Evolutionary conservation across 2,888 invertebrate species (phyloP), one percentile per base, ranked within the genome.

Genomic region (Hypomecis punctinalis): DNA sequence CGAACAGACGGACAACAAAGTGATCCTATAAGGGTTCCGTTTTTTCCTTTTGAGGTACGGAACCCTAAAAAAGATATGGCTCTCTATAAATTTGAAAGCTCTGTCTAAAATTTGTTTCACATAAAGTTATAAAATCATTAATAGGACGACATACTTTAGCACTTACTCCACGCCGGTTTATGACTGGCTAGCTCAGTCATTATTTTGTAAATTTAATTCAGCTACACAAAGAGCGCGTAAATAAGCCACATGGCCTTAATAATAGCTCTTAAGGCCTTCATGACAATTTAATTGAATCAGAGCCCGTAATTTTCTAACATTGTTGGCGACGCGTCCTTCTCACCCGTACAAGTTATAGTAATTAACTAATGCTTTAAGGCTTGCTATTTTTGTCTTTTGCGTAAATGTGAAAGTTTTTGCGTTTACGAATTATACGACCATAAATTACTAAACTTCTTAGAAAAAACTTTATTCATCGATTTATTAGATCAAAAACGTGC

Each of bases 201-300:
- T 59, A 58, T 62, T 59, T 67, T 61, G 65, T 53, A 68, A 68
- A 65, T 66, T 57, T 66, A 51, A 60, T 60, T 61, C 63, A 57
- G 63, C 39, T 62, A 49, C 47, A 78, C 78, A 70, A 68, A 64
- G 76, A 75, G 72, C 72, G 74, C 79, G 75, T 73, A 77, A 75
- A 75, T 78, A 80, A 82, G 72, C 73, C 68, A 73, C 63, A 75
- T 68, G 69, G 74, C 74, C 70, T 76, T 82, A 85, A 84, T 86
- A 80, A 82, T 75, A 76, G 80, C 70, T 71, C 78, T 67, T 64
- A 75, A 69, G 76, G 79, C 76, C 76, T 82, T 81, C 82, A 75
- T 82, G 85, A 86, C 85, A 87, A 78, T 84, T 80, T 86, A 87
- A 86, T 87, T 83, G 85, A 87, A 84, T 82, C 78, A 76, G 72